Base-by-base conservation (phyloP, 2,888 invertebrate genomes). In the Himalopsyche kuldschensis region DNA sequence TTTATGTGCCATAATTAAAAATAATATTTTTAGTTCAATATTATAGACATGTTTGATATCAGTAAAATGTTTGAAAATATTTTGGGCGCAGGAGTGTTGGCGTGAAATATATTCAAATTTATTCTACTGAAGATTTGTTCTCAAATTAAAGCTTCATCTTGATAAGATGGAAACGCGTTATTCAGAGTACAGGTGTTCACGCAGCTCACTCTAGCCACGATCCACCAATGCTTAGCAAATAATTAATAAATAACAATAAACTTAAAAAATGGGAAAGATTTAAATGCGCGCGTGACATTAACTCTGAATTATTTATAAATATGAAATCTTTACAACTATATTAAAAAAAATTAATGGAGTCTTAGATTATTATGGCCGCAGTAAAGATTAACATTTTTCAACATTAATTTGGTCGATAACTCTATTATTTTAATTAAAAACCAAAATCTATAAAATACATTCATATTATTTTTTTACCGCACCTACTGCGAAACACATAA, bases 81-180 rank as follows among this genome's bases (percentile, higher is more conserved):
- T 35, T 76, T 24, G 76, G 32, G n/a, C 20, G 76, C 76, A 17
- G 47, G 78, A 47, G 78, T 35, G 79, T 79, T 79, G 55, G 31
- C n/a, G 78, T 46, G 78, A 82, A 82, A 82, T 79, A 41, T 85
- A 85, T 85, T 85, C 78, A 85, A 85, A 85, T 85, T 85, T 85
- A 85, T 85, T 85, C 85, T 46, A 82, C 77, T 79, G 83, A 63
- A 83, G 77, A 83, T 85, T 81, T 83, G 85, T 85, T 85, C 63
- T 78, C 78, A 85, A 83, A 82, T 83, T 84, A 81, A 81, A 84
- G 48, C 80, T 82, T 75, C 78, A 81, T 85, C 83, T 79, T 69
- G 85, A 85, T 83, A 85, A 81, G 81, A 75, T 63, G 55, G 80
- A 35, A 82, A 82, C 84, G 82, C 75, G 79, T 80, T 83, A 83